Conservation (phyloP, 2,113 vertebrate genomes). For the Equus przewalskii region DNA sequence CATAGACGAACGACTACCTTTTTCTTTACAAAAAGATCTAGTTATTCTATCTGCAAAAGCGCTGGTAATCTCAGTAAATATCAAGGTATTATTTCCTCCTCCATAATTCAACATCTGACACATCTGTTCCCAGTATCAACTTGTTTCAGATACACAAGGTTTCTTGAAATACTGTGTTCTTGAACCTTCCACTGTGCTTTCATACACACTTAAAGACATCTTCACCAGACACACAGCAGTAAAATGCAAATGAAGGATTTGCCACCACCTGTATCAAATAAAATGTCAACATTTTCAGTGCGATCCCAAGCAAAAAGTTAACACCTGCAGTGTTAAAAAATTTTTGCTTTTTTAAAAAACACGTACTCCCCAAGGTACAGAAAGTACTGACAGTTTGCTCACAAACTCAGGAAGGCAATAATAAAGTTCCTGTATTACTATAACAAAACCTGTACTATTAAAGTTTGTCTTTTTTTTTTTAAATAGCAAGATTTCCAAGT, state of each 20-base stretch:
- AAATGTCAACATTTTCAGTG: neutral
- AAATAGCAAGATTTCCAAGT: neutral
- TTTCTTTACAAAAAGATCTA: neutral
- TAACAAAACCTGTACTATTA: neutral
- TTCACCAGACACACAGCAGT: neutral
- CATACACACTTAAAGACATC: neutral
- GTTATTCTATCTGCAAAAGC: neutral
- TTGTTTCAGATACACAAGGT: neutral
- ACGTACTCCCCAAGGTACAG: neutral
- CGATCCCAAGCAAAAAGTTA: neutral
- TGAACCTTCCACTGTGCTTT: neutral
- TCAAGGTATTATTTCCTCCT: constrained; percentile 4
- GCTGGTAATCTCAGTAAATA: neutral
- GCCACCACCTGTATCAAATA: neutral
- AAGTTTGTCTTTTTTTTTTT: neutral
- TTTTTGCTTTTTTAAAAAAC: neutral
- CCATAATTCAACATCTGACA: neutral
- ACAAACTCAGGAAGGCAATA: constrained; percentile 2
- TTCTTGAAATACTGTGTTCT: neutral
- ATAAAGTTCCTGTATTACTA: neutral
- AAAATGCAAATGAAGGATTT: constrained; percentile 2
- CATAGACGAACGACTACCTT: neutral
- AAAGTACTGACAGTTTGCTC: neutral
- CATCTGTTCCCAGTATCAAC: neutral
- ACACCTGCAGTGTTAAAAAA: neutral